Percentiles rank a stretch among this genome's conserved stretches.
phyloP scores from a whole-genome alignment of 2,113 vertebrate species.

The Semicossyphus pulcher region DNA sequence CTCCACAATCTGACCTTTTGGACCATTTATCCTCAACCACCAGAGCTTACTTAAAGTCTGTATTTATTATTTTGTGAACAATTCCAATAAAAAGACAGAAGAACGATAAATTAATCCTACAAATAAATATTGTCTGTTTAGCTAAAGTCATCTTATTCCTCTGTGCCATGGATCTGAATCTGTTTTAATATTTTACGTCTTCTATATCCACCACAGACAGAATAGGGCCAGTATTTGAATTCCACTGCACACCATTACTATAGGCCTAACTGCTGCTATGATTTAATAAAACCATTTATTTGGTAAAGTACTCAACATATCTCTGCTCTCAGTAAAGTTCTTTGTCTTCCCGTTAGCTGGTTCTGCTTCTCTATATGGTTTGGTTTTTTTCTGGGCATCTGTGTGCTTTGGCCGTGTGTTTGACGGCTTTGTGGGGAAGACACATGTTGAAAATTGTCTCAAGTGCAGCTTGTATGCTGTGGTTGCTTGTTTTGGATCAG shows the following conservation, averaged over 20 bases:
- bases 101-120: too few species aligned
- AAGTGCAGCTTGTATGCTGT: slow-evolving; percentile 43
- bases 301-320: background rate
- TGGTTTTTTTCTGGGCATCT: slow-evolving; percentile 41
- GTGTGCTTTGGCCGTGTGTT: slow-evolving; percentile 46
- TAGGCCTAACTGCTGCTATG: too few species aligned
- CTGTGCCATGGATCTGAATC: too few species aligned
- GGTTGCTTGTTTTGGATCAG: slow-evolving; percentile 54
- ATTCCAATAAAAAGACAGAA: too few species aligned
- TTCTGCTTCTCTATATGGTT: slow-evolving; percentile 13
- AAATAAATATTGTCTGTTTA: background rate
- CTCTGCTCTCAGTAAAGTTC: slow-evolving; percentile 1
- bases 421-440: slow-evolving; percentile 52
- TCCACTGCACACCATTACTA: too few species aligned
- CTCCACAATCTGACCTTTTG: background rate
- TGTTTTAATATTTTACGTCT: too few species aligned
- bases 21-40: too few species aligned
- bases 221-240: too few species aligned
- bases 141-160: too few species aligned
- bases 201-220: too few species aligned
- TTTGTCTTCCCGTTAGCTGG: slow-evolving; percentile 13
- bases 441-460: slow-evolving; percentile 50
- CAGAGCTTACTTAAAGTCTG: background rate
- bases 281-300: too few species aligned
- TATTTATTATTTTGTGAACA: too few species aligned